A percentile compares a stretch with the other conserved stretches of the same genome.
Evolutionary conservation across 2,888 invertebrate genomes (phyloP).

Genomic region (Apodemia zela): DNA sequence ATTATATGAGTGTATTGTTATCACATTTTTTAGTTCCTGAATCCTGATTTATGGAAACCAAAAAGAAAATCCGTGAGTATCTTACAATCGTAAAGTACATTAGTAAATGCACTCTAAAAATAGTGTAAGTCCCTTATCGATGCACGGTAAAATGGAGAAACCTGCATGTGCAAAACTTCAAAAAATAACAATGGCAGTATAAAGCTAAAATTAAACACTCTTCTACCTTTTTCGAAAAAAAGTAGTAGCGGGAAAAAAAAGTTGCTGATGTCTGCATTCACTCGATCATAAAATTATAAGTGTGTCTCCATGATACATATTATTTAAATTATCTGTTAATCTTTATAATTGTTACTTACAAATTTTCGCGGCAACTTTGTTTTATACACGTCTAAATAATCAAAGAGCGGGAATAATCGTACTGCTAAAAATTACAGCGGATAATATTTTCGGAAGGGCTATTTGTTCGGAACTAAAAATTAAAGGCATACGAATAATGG

Average conservation of each 20-base stretch:
- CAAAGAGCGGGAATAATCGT: no score
- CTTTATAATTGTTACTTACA: background rate
- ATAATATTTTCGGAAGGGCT: background rate
- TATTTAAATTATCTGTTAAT: background rate
- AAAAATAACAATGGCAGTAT: constrained; percentile 37
- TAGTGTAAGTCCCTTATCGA: constrained; percentile 42
- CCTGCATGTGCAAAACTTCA: constrained; percentile 53
- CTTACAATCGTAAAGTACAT: constrained; percentile 31
- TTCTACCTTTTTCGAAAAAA: background rate
- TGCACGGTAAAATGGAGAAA: constrained; percentile 39
- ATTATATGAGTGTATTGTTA: background rate
- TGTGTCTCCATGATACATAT: background rate
- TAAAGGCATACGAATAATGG: no score
- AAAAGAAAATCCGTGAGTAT: constrained; percentile 10
- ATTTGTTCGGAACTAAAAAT: no score
- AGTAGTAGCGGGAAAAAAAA: background rate
- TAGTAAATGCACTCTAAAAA: constrained; percentile 30
- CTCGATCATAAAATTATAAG: background rate
- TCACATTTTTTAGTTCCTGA: background rate
- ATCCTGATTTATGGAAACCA: background rate
- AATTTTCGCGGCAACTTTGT: background rate
- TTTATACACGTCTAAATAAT: no score
- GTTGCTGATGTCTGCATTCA: background rate
- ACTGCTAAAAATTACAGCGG: no score
- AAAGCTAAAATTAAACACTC: background rate